These are phyloP conservation scores for Epinotia brunnichana DNA, from an alignment of 2,888 invertebrate species.

Conservation along the genomic window DNA sequence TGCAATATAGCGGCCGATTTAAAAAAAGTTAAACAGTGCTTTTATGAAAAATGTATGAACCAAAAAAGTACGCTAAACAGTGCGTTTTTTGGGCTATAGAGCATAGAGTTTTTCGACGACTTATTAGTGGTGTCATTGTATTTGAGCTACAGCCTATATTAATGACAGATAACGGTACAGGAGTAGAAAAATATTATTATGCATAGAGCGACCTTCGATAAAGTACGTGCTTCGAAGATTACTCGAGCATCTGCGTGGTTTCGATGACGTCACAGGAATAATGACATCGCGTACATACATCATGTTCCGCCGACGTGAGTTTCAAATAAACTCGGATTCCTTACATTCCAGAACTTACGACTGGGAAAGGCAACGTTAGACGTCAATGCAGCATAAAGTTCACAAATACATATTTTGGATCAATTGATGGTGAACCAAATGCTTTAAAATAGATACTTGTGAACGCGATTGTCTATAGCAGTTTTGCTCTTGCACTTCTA, in stretches of 20 bases:
- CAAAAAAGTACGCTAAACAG: too few relatives aligned
- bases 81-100: too few relatives aligned
- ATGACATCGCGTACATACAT: conserved; percentile 13
- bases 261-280: conserved; percentile 7
- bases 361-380: background rate
- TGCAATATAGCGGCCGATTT: too few relatives aligned
- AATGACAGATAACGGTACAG: too few relatives aligned
- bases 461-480: background rate
- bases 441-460: too few relatives aligned
- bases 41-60: too few relatives aligned
- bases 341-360: conserved; percentile 13
- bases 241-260: background rate
- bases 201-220: background rate
- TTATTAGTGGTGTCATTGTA: too few relatives aligned
- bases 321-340: conserved; percentile 26
- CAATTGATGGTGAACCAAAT: background rate
- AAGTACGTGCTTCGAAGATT: background rate
- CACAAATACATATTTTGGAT: background rate
- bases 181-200: too few relatives aligned
- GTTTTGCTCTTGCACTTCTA: background rate
- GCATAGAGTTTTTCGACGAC: too few relatives aligned
- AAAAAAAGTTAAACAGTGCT: too few relatives aligned
- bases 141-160: too few relatives aligned
- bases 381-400: conserved; percentile 14
- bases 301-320: conserved; percentile 9